A percentile compares a stretch with the other conserved stretches of the same genome.
These are phyloP conservation scores for Trachelus stipa DNA, from an alignment of 2,888 invertebrate genomes.

Conservation along the genomic window DNA sequence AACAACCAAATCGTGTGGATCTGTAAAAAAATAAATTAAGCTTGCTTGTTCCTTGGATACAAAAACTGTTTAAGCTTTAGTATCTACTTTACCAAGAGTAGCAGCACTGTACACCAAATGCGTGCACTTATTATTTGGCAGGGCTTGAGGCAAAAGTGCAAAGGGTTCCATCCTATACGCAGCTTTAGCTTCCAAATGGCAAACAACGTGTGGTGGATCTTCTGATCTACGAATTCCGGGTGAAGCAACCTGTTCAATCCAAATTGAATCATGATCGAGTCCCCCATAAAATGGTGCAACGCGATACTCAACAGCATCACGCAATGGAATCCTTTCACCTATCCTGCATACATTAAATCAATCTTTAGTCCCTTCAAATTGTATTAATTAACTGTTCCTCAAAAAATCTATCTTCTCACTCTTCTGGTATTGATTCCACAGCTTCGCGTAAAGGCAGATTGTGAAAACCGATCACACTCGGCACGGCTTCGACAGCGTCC, in stretches of 20 bases:
- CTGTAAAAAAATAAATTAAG: conserved; percentile 49
- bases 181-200: conserved; percentile 78
- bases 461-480: conserved; percentile 33
- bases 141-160: conserved; percentile 73
- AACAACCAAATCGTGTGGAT: conserved; percentile 74
- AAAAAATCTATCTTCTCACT: conserved; percentile 14
- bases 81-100: conserved; percentile 65
- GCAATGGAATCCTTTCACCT: conserved; percentile 70
- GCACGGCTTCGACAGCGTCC: conserved; percentile 77
- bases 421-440: conserved; percentile 28
- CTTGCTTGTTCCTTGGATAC: neutral
- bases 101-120: conserved; percentile 82
- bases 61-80: neutral
- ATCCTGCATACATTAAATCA: conserved; percentile 17
- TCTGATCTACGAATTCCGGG: conserved; percentile 51
- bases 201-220: conserved; percentile 68
- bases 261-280: conserved; percentile 56
- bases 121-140: conserved; percentile 77
- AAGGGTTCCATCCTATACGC: conserved; percentile 77
- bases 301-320: conserved; percentile 77
- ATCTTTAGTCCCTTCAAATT: neutral
- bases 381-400: neutral
- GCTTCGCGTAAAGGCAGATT: conserved; percentile 32
- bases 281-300: conserved; percentile 55
- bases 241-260: conserved; percentile 59